These are phyloP conservation scores for Augochlora pura DNA, from an alignment of 1,140 invertebrate genomes.

Conservation along the genomic window DNA sequence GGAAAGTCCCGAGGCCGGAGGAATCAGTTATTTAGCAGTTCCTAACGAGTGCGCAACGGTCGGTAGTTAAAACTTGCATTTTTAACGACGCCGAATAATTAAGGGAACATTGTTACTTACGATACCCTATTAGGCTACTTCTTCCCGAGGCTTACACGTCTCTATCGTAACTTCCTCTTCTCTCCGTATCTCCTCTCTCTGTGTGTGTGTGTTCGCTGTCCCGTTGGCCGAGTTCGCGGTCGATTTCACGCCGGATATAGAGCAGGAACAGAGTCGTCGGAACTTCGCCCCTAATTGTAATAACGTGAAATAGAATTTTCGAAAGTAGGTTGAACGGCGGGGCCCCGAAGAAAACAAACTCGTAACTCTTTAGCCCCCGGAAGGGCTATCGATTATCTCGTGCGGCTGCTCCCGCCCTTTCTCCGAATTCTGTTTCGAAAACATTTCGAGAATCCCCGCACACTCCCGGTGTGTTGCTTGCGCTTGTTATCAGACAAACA, in stretches of 20 bases:
- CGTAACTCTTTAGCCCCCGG: slow-evolving; percentile 14
- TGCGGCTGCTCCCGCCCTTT: background rate
- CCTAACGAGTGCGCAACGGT: background rate
- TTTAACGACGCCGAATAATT: background rate
- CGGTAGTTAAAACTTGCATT: background rate
- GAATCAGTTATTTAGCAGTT: background rate
- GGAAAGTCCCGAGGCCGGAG: background rate
- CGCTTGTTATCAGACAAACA: background rate
- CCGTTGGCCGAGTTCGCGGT: slow-evolving; percentile 16
- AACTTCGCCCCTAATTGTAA: slow-evolving; percentile 28
- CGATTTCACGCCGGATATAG: background rate
- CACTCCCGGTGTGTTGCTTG: background rate
- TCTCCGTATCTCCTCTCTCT: background rate
- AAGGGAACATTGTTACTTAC: slow-evolving; percentile 5
- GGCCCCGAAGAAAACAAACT: slow-evolving; percentile 26
- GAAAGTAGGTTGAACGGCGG: slow-evolving; percentile 26
- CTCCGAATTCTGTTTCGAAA: background rate
- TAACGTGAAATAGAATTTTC: slow-evolving; percentile 27
- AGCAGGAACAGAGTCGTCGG: background rate
- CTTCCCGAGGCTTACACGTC: background rate
- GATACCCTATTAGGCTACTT: background rate
- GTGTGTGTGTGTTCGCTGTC: too few relatives aligned
- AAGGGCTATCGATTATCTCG: slow-evolving; percentile 24
- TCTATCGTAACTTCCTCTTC: slow-evolving; percentile 3
- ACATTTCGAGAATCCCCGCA: background rate